Evolutionary conservation across 1,140 invertebrate species (phyloP), one percentile per base, ranked within the genome.

Genomic region (Idris sp.): DNA sequence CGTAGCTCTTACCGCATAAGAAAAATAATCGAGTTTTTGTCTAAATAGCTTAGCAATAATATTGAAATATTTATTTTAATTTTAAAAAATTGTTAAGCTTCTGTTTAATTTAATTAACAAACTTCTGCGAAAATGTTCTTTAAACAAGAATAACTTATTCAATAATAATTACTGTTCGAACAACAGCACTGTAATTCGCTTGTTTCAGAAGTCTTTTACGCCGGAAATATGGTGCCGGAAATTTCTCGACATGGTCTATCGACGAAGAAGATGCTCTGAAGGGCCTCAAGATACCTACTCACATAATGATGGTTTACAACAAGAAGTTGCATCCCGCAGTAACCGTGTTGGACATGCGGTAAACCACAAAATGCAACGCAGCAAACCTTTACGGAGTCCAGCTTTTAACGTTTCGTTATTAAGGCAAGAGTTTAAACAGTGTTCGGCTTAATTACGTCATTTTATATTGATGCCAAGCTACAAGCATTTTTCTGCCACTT

Each of bases 341-440:
- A 74, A 67, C 75, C 82, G 81, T 86, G 82, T 85, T 83, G 83
- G 81, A 86, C 84, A 86, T 86, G 84, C 84, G 84, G 84, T 84
- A 78, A 82, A 84, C 84, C 83, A 79, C 84, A 85, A 82, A 83
- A 77, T 81, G 80, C 76, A 79, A 74, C 74, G 74, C 77, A 79
- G 80, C 81, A 74, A 74, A 71, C 65, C 71, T 67, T 71, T 59
- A 58, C 59, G 33, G 19, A 67, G 56, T 61, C 54, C n/a, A n/a
- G 71, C 59, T 61, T 73, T 73, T 58, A 65, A 71, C 71, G 31
- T 33, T 33, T 64, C 33, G 71, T 65, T 62, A 64, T 74, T 67
- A 58, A 33, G 18, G 54, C 61, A 59, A 53, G 54, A 67, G 59
- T 67, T 62, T 48, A 61, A 64, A 51, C 67, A 76, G 41, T 67